phyloP scores from a whole-genome alignment of 2,888 invertebrate genomes.

The Drosophila algonquin region DNA sequence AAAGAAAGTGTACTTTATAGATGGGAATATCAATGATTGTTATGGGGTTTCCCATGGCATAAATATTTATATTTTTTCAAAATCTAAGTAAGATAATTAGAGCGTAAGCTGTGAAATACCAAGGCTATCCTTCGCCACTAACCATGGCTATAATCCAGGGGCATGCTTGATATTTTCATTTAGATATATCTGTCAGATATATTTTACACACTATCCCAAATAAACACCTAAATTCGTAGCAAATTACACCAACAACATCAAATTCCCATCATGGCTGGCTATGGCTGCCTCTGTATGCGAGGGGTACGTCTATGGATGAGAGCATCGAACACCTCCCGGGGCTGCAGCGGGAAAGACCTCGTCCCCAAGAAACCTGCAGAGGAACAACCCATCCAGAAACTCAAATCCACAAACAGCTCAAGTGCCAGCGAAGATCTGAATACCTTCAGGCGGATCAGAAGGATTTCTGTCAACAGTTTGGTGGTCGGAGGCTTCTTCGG shows the following conservation, averaged over 20 bases:
- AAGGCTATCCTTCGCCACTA: too few relatives aligned
- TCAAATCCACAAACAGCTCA: neutral
- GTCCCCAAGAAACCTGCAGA: neutral
- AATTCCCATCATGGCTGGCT: slow-evolving; percentile 19
- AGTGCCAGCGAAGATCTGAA: neutral
- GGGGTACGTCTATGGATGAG: neutral
- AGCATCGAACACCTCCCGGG: neutral
- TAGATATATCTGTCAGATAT: neutral
- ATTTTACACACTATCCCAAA: neutral
- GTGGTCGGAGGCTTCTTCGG: slow-evolving; percentile 87
- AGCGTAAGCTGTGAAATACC: too few relatives aligned
- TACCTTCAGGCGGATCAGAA: slow-evolving; percentile 9
- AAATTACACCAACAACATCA: neutral
- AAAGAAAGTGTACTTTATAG: neutral
- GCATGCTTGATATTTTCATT: neutral
- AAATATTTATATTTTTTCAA: too few relatives aligned
- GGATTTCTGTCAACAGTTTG: slow-evolving; percentile 47
- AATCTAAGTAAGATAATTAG: too few relatives aligned
- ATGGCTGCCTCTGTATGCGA: neutral
- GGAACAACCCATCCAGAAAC: neutral
- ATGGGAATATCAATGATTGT: neutral
- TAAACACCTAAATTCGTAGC: neutral
- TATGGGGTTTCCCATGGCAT: neutral
- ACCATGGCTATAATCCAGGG: too few relatives aligned
- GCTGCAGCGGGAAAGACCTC: slow-evolving; percentile 1